Base-by-base conservation (phyloP, 1,140 invertebrate genomes). In the Doryteuthis pealeii region DNA sequence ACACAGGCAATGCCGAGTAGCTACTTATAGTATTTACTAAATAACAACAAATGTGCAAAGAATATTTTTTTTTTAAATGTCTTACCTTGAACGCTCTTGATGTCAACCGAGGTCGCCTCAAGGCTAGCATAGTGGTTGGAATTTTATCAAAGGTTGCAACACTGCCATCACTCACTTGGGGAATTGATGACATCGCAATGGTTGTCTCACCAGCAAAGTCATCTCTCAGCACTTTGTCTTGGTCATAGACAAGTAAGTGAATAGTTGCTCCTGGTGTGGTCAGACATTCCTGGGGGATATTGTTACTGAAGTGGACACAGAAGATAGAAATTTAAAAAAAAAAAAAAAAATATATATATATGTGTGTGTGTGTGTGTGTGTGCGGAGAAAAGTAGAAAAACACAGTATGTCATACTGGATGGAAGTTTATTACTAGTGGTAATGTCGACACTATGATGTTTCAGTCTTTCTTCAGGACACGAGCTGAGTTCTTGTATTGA, bases 151-250 rank as follows among this genome's bases (percentile, higher is more conserved):
- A 77, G 14, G 78, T 78, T 40, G 77, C 62, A 31, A 78, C 69
- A 54, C 78, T 77, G 3, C 49, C 54, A 40, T 40, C 35, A 58
- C 28, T 31, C 33, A 35, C 0, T 30, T 33, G 30, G 8, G 73
- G 45, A 32, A 86, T 74, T 2, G 76, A 72, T 15, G 79, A 74
- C 65, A 97, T 88, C 80, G 94, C 94, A n/a, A 96, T 84, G 87
- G 95, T 95, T 14, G 95, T 94, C 86, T 98, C 96, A 1, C 96
- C 96, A 1, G 95, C 95, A 86, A 97, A 97, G 88, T 98, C 96
- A 83, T 98, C 96, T 8, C 92, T 92, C 0, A 94, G 95, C 4
- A 97, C 89, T 62, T 96, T 93, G 86, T 98, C 96, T 80, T 96
- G 94, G 86, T 98, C 96, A 94, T 96, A 96, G 0, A 97, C 94